These are phyloP conservation scores for Petrocephalus microphthalmus DNA, from an alignment of 2,113 vertebrate species.

Conservation along the genomic window DNA sequence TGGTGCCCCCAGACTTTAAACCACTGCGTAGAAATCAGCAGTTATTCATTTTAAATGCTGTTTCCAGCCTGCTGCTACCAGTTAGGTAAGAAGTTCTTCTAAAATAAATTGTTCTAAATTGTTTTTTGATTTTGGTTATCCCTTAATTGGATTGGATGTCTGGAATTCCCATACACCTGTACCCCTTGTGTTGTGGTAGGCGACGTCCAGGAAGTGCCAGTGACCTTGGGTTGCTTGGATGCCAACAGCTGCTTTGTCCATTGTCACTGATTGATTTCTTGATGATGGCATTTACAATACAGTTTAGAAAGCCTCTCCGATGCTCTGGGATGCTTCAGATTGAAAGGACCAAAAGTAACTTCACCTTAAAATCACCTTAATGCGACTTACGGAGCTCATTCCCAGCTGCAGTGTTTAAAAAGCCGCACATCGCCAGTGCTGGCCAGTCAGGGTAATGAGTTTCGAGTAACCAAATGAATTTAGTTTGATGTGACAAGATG, in stretches of 20 bases:
- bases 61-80: background rate
- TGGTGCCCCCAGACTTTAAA: background rate
- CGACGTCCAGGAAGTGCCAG: conserved; percentile 30
- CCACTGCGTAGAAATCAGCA: background rate
- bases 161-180: background rate
- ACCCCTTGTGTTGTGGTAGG: conserved; percentile 15
- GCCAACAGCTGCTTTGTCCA: background rate
- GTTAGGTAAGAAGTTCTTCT: background rate
- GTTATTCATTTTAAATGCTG: background rate
- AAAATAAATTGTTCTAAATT: too few relatives aligned
- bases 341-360: background rate
- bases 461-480: background rate
- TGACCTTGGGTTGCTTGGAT: background rate
- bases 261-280: background rate
- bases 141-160: background rate
- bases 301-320: background rate
- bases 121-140: background rate
- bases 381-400: background rate
- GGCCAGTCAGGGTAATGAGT: background rate
- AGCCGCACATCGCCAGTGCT: background rate
- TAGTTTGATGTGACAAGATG: background rate
- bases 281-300: background rate
- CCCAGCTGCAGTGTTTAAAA: background rate
- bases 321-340: background rate
- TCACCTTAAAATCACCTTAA: background rate